Base-by-base conservation (phyloP, 2,113 vertebrate species). In the Caranx ignobilis region DNA sequence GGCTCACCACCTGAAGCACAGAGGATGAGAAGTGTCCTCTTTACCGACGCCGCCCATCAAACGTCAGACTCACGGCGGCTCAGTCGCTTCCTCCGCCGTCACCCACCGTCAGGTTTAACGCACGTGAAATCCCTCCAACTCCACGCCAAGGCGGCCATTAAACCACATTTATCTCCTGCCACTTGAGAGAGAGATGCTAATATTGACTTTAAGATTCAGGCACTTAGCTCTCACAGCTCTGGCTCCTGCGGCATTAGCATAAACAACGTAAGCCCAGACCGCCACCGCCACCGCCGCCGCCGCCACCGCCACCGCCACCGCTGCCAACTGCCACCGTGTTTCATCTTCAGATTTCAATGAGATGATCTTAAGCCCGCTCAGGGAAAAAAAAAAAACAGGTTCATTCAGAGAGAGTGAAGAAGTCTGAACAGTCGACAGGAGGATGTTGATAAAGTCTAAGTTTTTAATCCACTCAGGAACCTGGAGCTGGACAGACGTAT, bases 151-250 rank as follows among this genome's bases (percentile, higher is more conserved):
- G 47, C 11, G 8, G 5, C 63, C 55, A 62, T 71, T 55, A 71
- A 84, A 39, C 11, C 34, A n/a, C 45, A 39, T 50, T 57, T 43
- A 70, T 70, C 54, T 48, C 1, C 2, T n/a, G 32, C 61, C 26
- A 62, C 62, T 39, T 77, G 56, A 75, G 80, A 75, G 74, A 59
- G 72, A 60, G 69, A 75, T 43, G 72, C 19, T 39, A 31, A 69
- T 68, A 26, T 3, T 35, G 55, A 71, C 55, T 71, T 73, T 11
- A 37, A 47, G 34, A 79, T 77, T 86, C 54, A 85, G 56, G 67
- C 75, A 39, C 66, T 73, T 16, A n/a, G 52, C 4, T 0, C 7
- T 26, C 13, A 2, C 48, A 59, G 13, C 52, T 48, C 62, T 70
- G 52, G 54, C 61, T 65, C 12, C 63, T 68, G 19, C 26, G 11